Evolutionary conservation across 2,888 invertebrate species (phyloP).

Genomic region (Lasioglossum leucozonium): DNA sequence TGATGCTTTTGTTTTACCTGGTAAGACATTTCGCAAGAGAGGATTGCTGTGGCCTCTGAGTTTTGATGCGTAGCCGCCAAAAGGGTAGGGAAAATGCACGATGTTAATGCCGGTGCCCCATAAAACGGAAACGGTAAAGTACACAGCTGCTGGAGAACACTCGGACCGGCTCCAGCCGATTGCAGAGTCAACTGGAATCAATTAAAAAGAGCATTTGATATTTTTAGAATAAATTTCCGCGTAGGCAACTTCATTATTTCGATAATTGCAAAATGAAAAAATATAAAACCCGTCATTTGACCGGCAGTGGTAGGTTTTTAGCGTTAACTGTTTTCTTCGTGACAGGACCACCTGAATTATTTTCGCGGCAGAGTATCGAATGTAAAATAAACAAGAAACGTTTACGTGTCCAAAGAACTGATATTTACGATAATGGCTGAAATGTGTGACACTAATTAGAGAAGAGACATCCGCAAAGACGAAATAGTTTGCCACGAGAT

Average conservation of each 20-base stretch:
- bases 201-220: neutral
- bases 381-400: neutral
- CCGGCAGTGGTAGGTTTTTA: too few relatives aligned
- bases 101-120: conserved; percentile 89
- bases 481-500: neutral
- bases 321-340: too few relatives aligned
- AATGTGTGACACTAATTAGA: neutral
- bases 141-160: conserved; percentile 93
- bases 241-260: too few relatives aligned
- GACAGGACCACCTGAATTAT: neutral
- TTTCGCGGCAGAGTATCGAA: neutral
- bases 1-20: conserved; percentile 84
- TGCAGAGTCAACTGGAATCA: conserved; percentile 89
- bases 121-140: conserved; percentile 94
- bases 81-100: conserved; percentile 92
- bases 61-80: conserved; percentile 89
- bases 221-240: too few relatives aligned
- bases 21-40: conserved; percentile 90
- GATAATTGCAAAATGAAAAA: too few relatives aligned
- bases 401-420: neutral
- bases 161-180: conserved; percentile 89
- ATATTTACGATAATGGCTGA: neutral
- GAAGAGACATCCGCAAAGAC: neutral
- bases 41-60: conserved; percentile 89
- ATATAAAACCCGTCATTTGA: too few relatives aligned